These are phyloP conservation scores for Biston betularia DNA, from an alignment of 2,888 invertebrate species.

Conservation along the genomic window DNA sequence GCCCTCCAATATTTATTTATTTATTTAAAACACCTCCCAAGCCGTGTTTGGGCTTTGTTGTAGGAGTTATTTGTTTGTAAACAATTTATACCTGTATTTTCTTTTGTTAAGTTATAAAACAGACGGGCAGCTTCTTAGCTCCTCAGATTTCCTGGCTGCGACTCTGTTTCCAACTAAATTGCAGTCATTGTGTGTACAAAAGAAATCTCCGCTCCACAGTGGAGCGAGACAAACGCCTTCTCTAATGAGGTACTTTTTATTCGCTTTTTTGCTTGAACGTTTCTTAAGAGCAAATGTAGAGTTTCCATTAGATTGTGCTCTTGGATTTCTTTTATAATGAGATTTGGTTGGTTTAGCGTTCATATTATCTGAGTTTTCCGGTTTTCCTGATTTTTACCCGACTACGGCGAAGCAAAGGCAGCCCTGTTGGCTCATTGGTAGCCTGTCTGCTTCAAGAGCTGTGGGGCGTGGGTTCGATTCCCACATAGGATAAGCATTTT, in stretches of 20 bases:
- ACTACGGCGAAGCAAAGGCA: no score
- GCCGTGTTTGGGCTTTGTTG: no score
- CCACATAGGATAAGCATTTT: no score
- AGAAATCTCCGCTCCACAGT: constrained; percentile 40
- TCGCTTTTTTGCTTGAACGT: constrained; percentile 32
- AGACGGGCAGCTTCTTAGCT: background rate
- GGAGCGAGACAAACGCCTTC: constrained; percentile 40
- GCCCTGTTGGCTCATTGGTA: no score
- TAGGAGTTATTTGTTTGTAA: background rate
- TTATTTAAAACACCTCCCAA: no score
- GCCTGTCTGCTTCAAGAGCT: no score
- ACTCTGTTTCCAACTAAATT: constrained; percentile 41
- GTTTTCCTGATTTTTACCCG: background rate
- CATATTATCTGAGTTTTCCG: constrained; percentile 9
- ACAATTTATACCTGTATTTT: background rate
- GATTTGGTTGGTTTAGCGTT: constrained; percentile 3
- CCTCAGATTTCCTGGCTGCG: constrained; percentile 3
- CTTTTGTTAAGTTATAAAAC: background rate
- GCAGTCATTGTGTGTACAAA: constrained; percentile 50
- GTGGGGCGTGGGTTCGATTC: no score
- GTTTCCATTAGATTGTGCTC: constrained; percentile 32
- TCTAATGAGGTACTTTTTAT: constrained; percentile 45
- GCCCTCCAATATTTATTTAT: no score
- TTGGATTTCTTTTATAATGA: constrained; percentile 26
- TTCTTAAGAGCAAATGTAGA: constrained; percentile 31